Evolutionary conservation across 92 coral and sea anemone genomes (phyloP).

Genomic region (Umimayanthus chanpuru): DNA sequence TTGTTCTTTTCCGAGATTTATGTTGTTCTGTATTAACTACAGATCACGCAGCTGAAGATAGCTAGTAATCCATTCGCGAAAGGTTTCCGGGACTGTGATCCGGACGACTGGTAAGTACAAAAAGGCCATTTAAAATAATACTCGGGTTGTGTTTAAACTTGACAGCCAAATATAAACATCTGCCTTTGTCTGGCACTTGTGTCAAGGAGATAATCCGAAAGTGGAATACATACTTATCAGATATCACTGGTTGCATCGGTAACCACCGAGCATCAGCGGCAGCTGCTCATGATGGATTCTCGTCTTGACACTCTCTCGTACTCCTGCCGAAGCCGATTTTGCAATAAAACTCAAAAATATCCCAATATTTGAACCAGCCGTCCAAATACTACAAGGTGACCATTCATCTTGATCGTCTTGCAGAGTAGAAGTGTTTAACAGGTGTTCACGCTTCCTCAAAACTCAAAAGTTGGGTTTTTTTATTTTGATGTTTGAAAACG

Average conservation of each 20-base stretch:
- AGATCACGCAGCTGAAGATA: slow-evolving; percentile 98
- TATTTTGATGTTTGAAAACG: too few relatives aligned
- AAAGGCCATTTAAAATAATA: neutral
- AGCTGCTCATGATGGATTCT: neutral
- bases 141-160: neutral
- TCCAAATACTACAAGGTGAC: too few relatives aligned
- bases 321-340: too few relatives aligned
- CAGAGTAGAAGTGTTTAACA: too few relatives aligned
- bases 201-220: neutral
- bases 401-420: too few relatives aligned
- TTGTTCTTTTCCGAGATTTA: neutral
- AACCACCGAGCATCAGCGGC: neutral
- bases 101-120: slow-evolving; percentile 92
- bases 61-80: slow-evolving; percentile 99
- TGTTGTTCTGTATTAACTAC: neutral
- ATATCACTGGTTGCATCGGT: neutral
- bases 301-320: neutral
- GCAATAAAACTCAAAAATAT: too few relatives aligned
- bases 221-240: neutral
- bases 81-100: slow-evolving; percentile 99
- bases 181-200: neutral
- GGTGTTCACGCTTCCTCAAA: too few relatives aligned
- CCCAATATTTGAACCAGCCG: too few relatives aligned
- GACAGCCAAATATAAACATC: neutral
- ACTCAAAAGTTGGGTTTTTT: too few relatives aligned